These are phyloP conservation scores for Ailurus styani DNA, from an alignment of 2,113 vertebrate genomes.

Conservation along the genomic window DNA sequence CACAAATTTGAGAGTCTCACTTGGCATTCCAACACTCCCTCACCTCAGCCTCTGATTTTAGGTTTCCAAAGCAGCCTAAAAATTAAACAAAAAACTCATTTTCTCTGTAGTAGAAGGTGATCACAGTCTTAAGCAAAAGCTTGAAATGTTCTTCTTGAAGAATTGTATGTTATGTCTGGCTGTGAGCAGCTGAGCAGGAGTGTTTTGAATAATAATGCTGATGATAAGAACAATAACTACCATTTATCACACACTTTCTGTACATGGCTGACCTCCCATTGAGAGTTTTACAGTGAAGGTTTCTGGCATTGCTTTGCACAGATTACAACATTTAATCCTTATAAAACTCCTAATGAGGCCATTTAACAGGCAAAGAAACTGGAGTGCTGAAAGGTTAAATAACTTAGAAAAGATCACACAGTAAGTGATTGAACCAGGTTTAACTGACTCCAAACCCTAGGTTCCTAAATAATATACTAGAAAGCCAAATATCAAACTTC, in stretches of 20 bases:
- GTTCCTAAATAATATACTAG: not conserved
- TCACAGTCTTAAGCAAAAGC: not conserved
- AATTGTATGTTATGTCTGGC: not conserved
- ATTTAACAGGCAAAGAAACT: constrained; percentile 12
- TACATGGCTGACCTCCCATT: not conserved
- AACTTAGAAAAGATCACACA: constrained; percentile 30
- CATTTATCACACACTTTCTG: not conserved
- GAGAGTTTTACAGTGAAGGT: not conserved
- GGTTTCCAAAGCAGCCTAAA: not conserved
- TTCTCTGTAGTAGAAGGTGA: not conserved
- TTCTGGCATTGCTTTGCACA: constrained; percentile 18
- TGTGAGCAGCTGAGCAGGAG: not conserved
- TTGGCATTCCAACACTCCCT: not conserved
- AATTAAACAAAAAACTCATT: constrained; percentile 8
- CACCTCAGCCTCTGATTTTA: not conserved
- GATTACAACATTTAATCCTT: constrained; percentile 44
- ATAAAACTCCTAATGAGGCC: constrained; percentile 26
- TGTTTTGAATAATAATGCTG: constrained; percentile 47
- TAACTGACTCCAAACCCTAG: not conserved
- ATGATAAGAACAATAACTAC: constrained; percentile 1
- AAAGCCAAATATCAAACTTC: not conserved
- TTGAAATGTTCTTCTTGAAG: not conserved
- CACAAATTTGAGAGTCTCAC: not conserved
- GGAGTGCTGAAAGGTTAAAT: constrained; percentile 20
- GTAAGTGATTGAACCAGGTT: not conserved